Evolutionary conservation across 2,113 vertebrate genomes (phyloP), one percentile per base, ranked within the genome.

Genomic region (Myrmecophaga tridactyla): DNA sequence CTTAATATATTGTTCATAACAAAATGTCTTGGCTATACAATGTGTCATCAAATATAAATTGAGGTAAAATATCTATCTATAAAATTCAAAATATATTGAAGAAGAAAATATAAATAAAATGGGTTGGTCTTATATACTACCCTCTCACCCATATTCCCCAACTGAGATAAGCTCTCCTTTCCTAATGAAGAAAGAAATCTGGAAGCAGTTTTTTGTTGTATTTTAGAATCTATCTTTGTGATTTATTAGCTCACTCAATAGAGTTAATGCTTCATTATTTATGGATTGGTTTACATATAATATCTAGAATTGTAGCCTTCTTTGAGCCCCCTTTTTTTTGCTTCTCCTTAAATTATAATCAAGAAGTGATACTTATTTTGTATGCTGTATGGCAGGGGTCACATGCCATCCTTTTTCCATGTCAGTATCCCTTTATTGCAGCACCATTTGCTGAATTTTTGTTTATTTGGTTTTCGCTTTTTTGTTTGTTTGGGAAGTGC

Each of bases 1-100:
- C 34, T 77, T 5, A 93, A 75, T 86, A 89, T 86, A 86, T 96
- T 78, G 46, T 67, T 84, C 86, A 36, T 67, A 48, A 39, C 3
- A 86, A 83, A 92, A 63, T 96, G 34, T 73, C 56, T 95, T 85
- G 21, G 8, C 80, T 93, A 94, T 73, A 51, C 6, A 87, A n/a
- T 39, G 1, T 87, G 27, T 51, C 29, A 92, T 89, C 87, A 84
- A 89, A 65, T 70, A 83, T 92, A 90, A 92, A 60, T 76, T 86
- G 6, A 87, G 94, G 39, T 88, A 8, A 83, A 73, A 72, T 86
- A 3, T 70, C 77, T 69, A 36, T 4, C 27, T 60, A 53, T 65
- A 62, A 92, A 96, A 76, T 41, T 6, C 25, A 0, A 62, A 89
- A 70, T n/a, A 25, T 39, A 43, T 15, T 56, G 36, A 62, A 72